Evolutionary conservation across 2,888 invertebrate genomes (phyloP), one percentile per base, ranked within the genome.

Genomic region (Cosmia trapezina): DNA sequence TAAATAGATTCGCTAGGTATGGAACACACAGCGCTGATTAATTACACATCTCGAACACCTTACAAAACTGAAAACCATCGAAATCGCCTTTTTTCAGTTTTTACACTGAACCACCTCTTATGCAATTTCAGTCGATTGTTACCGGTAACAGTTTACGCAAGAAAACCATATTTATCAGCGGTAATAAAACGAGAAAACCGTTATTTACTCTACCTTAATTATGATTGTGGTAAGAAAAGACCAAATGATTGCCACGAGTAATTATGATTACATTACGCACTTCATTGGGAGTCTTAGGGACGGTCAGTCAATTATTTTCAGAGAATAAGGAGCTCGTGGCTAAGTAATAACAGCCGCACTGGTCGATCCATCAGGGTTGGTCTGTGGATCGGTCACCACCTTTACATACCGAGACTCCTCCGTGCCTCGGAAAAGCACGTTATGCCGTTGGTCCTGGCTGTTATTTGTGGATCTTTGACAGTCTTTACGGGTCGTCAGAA

Each of bases 121-220:
- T 51, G 64, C 62, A 80, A 78, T 76, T 60, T 76, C 70, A 68
- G 17, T 3, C 70, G 8, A 80, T 81, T 81, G 74, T 81, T 81
- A 73, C 78, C 19, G 8, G 67, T 51, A 54, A 51, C 33, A 54
- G 60, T 53, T 81, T 78, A 67, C 73, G 70, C 45, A 80, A 80
- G 64, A 51, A 70, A 70, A 14, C 66, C 47, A 37, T 57, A 70
- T 73, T 80, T 80, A 80, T 80, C 70, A 68, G 53, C n/a, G 22
- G 57, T 53, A 73, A 57, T 77, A 61, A 80, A 80, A 73, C 66
- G 56, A 64, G 66, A 64, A 43, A 77, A 57, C 80, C 77, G 80
- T 80, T 80, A 80, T 70, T 77, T 77, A 66, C 22, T 77, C 11
- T 9, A 64, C 33, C 53, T 61, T 65, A 61, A 71, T 71, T 65